Percentiles rank a stretch among this genome's conserved stretches.
Conservation (phyloP, 2,888 invertebrate species). For the Sussaba pulchella region DNA sequence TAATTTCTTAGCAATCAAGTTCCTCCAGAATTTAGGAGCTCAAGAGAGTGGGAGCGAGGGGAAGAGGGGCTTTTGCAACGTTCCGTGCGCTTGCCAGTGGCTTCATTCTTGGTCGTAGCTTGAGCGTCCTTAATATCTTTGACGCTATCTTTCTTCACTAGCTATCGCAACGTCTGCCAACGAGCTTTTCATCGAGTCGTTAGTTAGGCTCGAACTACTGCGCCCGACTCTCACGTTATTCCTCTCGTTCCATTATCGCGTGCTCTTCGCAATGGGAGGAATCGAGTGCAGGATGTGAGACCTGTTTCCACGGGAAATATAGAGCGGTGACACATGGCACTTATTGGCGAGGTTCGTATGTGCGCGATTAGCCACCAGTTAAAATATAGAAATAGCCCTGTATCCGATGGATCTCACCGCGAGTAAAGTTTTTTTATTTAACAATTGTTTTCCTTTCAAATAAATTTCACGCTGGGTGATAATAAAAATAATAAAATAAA, state of each 20-base stretch:
- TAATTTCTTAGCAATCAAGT: conserved; percentile 83
- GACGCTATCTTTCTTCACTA: conserved; percentile 58
- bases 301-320: no score
- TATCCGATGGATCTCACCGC: no score
- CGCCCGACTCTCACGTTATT: conserved; percentile 47
- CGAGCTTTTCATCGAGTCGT: conserved; percentile 84
- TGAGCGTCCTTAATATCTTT: conserved; percentile 73
- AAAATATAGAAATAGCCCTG: no score
- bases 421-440: no score
- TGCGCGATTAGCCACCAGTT: no score
- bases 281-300: no score
- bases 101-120: conserved; percentile 48
- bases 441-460: neutral
- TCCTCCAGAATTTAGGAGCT: conserved; percentile 72
- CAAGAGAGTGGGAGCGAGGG: neutral
- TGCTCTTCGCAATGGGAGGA: neutral
- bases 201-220: conserved; percentile 76
- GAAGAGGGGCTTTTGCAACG: conserved; percentile 27
- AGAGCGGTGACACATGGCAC: no score
- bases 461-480: neutral
- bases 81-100: conserved; percentile 22
- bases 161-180: conserved; percentile 72
- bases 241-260: conserved; percentile 15
- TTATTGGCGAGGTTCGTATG: no score
- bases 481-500: neutral